A percentile compares a stretch with the other conserved stretches of the same genome.
These are phyloP conservation scores for Branchinecta lynchi DNA, from an alignment of 1,140 invertebrate genomes.

Conservation along the genomic window DNA sequence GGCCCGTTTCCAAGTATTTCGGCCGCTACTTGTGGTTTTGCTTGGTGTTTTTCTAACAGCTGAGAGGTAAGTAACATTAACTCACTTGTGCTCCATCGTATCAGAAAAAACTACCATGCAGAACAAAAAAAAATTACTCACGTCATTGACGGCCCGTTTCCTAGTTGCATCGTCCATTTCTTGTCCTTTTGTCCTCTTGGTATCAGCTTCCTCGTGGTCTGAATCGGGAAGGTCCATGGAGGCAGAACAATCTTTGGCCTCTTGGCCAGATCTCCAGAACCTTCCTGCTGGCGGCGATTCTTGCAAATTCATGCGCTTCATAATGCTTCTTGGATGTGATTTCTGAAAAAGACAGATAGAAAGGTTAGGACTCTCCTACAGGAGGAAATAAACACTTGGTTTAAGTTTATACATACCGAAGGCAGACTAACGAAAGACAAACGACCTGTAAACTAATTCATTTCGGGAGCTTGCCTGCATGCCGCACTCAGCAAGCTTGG, in stretches of 20 bases:
- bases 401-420: not conserved
- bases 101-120: not conserved
- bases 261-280: not conserved
- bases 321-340: not conserved
- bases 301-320: not conserved
- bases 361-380: not conserved
- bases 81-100: not conserved
- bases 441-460: constrained; percentile 4
- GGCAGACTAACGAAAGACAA: constrained; percentile 9
- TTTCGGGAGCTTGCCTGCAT: too few relatives aligned
- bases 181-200: not conserved
- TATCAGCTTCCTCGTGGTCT: not conserved
- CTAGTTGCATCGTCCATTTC: not conserved
- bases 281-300: constrained; percentile 4
- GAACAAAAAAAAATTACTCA: not conserved
- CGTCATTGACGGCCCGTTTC: constrained; percentile 1
- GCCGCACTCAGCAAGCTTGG: too few relatives aligned
- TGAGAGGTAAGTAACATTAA: not conserved
- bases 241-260: constrained; percentile 5
- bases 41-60: too few relatives aligned
- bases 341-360: constrained; percentile 10
- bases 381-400: constrained; percentile 5
- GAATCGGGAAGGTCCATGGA: not conserved
- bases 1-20: too few relatives aligned
- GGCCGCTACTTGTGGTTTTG: too few relatives aligned